Percentiles rank a stretch among this genome's conserved stretches.
phyloP scores from a whole-genome alignment of 2,113 vertebrate species.

The Oreocharis arfaki region DNA sequence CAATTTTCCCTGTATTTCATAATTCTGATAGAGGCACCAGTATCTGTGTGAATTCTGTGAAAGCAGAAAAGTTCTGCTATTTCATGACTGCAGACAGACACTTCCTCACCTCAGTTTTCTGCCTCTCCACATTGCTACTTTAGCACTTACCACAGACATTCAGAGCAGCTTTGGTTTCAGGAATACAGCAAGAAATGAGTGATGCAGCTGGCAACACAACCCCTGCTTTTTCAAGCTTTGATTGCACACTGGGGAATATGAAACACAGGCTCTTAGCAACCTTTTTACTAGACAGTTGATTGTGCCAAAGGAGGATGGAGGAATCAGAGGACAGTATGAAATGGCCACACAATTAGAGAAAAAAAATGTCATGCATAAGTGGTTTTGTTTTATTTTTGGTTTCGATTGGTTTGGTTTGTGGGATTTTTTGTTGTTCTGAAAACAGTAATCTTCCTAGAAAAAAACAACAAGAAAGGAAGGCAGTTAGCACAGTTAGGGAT shows the following conservation, averaged over 20 bases:
- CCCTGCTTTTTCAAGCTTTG: neutral
- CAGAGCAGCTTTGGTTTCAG: neutral
- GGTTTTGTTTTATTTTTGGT: neutral
- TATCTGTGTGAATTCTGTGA: neutral
- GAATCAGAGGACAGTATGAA: neutral
- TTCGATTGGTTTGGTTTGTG: neutral
- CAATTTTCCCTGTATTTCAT: neutral
- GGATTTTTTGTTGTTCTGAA: neutral
- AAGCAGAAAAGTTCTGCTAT: neutral
- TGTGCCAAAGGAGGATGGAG: neutral
- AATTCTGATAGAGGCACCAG: fast-evolving
- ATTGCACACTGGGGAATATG: neutral
- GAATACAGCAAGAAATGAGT: neutral
- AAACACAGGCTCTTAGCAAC: neutral
- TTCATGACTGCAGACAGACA: neutral
- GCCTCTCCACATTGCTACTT: neutral
- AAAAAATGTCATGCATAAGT: neutral
- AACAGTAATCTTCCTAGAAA: neutral
- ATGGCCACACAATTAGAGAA: neutral
- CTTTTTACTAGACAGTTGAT: neutral
- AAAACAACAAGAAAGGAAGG: neutral
- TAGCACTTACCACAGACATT: neutral
- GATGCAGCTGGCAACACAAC: neutral
- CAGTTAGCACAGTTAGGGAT: neutral
- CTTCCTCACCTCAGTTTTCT: neutral